These are phyloP conservation scores for Phyllostomus discolor DNA, from an alignment of 2,113 vertebrate genomes.

Conservation along the genomic window DNA sequence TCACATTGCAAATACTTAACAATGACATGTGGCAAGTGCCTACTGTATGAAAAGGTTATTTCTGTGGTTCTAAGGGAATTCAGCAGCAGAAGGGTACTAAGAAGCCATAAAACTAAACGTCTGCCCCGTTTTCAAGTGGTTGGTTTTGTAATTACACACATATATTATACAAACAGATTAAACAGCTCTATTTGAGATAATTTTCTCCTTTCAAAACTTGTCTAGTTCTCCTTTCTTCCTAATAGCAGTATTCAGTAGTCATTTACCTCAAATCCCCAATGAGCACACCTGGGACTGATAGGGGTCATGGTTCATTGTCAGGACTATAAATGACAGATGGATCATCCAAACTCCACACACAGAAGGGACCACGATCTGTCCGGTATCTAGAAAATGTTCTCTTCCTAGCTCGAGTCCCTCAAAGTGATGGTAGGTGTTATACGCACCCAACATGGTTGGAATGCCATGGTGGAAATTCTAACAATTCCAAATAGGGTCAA, in stretches of 20 bases:
- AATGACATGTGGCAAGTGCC: not conserved
- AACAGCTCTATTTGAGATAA: not conserved
- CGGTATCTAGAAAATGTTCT: not conserved
- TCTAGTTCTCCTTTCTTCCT: not conserved
- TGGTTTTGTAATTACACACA: not conserved
- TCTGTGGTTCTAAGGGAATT: not conserved
- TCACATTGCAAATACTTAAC: not conserved
- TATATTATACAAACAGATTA: not conserved
- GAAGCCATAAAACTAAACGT: not conserved
- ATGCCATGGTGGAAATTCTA: slow-evolving; percentile 11
- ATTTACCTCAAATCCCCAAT: not conserved
- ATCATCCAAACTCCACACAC: not conserved
- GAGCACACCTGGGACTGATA: not conserved
- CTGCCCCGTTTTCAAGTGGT: not conserved
- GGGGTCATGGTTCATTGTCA: not conserved
- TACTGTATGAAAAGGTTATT: not conserved
- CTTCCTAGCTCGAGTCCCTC: not conserved
- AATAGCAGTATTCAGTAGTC: not conserved
- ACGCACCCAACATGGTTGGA: not conserved
- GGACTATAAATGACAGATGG: not conserved
- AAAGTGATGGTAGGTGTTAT: not conserved
- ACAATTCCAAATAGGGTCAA: not conserved
- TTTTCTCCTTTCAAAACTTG: not conserved
- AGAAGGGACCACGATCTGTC: not conserved
- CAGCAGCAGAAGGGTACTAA: not conserved